Conservation (phyloP, 2,888 invertebrate genomes). For the Lissocephala sabroskyi region DNA sequence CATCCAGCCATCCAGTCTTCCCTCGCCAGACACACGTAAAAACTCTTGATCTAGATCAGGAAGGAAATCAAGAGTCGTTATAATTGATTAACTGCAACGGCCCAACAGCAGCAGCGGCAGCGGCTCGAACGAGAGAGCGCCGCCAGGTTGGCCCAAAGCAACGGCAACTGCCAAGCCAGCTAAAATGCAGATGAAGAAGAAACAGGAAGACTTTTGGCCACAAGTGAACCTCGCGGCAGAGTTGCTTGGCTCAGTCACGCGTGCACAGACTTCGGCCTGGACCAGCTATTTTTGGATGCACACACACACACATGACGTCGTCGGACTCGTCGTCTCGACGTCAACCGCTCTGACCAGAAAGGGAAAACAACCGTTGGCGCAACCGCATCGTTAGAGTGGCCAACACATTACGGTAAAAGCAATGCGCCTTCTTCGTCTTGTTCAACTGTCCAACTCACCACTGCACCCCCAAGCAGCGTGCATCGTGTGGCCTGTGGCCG, state of each 20-base stretch:
- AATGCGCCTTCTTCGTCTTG: too few relatives aligned
- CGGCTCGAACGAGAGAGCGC: conserved; percentile 3
- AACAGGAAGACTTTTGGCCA: conserved; percentile 52
- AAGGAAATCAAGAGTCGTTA: conserved; percentile 71
- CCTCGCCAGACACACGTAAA: conserved; percentile 3
- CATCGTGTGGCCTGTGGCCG: conserved; percentile 14
- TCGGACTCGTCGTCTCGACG: conserved; percentile 6
- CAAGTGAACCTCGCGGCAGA: conserved; percentile 1
- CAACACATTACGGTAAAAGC: conserved; percentile 27
- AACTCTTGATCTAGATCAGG: conserved; percentile 69
- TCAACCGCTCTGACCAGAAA: conserved; percentile 56
- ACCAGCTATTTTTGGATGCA: conserved; percentile 53
- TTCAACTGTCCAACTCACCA: too few relatives aligned
- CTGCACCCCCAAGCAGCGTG: too few relatives aligned
- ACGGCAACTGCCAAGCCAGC: conserved; percentile 13
- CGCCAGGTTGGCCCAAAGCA: too few relatives aligned
- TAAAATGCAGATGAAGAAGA: conserved; percentile 58
- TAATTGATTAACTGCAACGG: conserved; percentile 69
- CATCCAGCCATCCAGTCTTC: not conserved
- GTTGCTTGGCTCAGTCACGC: conserved; percentile 44
- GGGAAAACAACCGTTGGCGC: conserved; percentile 67
- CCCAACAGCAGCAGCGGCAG: conserved; percentile 12
- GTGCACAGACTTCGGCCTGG: conserved; percentile 27
- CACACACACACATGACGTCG: conserved; percentile 17
- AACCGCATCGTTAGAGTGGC: conserved; percentile 33